Conservation (phyloP, 2,113 vertebrate genomes). For the Neomonachus schauinslandi region DNA sequence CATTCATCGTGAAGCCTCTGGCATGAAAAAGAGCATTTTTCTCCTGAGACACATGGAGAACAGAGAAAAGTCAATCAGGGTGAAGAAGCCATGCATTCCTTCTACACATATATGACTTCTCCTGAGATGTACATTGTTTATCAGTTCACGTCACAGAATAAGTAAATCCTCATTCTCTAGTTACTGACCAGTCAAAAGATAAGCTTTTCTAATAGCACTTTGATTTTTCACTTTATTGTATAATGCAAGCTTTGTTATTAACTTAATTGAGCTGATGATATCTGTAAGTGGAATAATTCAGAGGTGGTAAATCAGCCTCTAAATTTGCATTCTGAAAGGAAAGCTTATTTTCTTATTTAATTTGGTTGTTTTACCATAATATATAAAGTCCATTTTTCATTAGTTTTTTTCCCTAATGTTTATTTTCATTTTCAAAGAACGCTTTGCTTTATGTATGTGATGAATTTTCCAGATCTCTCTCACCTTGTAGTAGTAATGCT, state of each 20-base stretch:
- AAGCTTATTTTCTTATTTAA: constrained; percentile 59
- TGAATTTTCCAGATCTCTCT: constrained; percentile 19
- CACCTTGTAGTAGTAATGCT: not conserved
- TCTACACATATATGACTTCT: constrained; percentile 49
- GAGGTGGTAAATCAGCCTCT: constrained; percentile 35
- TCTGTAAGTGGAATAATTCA: constrained; percentile 8
- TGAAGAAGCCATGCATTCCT: constrained; percentile 48
- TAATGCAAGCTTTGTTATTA: not conserved
- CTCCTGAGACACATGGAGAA: constrained; percentile 53
- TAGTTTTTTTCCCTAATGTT: constrained; percentile 3
- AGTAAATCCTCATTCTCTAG: constrained; percentile 45
- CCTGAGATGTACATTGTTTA: constrained; percentile 52
- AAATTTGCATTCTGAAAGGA: constrained; percentile 55
- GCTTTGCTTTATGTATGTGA: not conserved
- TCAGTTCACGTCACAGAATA: constrained; percentile 37
- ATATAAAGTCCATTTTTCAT: constrained; percentile 31
- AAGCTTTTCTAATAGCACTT: constrained; percentile 45
- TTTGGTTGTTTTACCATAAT: not conserved
- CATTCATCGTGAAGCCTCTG: constrained; percentile 58
- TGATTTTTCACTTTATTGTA: constrained; percentile 44
- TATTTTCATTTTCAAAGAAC: constrained; percentile 46
- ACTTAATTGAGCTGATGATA: constrained; percentile 22
- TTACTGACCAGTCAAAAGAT: not conserved
- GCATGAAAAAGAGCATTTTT: constrained; percentile 65
- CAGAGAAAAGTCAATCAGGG: constrained; percentile 66